phyloP scores from a whole-genome alignment of 23 tunicate species.

The Styela clava region DNA sequence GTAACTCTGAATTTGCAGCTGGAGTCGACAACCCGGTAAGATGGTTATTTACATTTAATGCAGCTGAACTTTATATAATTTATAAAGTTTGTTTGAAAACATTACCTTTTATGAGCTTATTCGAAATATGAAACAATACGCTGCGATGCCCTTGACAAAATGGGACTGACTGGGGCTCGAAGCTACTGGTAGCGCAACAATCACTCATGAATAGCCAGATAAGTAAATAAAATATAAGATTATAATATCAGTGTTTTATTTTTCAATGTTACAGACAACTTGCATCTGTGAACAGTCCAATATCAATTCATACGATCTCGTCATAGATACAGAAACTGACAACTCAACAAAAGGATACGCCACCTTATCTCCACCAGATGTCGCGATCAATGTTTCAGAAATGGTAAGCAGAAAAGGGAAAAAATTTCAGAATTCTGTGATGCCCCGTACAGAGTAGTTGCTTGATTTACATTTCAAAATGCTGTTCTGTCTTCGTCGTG shows the following conservation, averaged over 20 bases:
- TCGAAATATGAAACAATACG: too few species aligned
- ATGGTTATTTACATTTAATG: too few species aligned
- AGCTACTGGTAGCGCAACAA: too few species aligned
- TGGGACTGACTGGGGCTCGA: too few species aligned
- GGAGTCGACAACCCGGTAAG: neutral
- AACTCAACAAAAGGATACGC: neutral
- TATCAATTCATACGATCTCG: neutral
- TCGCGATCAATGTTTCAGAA: neutral
- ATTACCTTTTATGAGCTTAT: too few species aligned
- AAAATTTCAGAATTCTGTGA: slow-evolving; percentile 35
- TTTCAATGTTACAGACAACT: neutral
- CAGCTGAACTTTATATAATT: too few species aligned
- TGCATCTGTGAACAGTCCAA: neutral
- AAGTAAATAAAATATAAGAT: too few species aligned
- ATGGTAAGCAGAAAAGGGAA: slow-evolving; percentile 31
- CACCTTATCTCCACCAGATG: slow-evolving; percentile 2
- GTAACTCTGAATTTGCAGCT: slow-evolving; percentile 3
- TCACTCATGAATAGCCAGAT: too few species aligned
- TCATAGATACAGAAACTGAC: neutral
- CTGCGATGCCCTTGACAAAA: too few species aligned
- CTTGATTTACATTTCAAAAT: too few species aligned
- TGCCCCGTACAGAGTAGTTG: neutral
- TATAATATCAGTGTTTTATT: neutral
- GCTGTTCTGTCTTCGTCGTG: too few species aligned
- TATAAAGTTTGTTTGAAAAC: too few species aligned